Evolutionary conservation across 2,888 invertebrate genomes (phyloP), one percentile per base, ranked within the genome.

Genomic region (Caenorhabditis auriculariae): DNA sequence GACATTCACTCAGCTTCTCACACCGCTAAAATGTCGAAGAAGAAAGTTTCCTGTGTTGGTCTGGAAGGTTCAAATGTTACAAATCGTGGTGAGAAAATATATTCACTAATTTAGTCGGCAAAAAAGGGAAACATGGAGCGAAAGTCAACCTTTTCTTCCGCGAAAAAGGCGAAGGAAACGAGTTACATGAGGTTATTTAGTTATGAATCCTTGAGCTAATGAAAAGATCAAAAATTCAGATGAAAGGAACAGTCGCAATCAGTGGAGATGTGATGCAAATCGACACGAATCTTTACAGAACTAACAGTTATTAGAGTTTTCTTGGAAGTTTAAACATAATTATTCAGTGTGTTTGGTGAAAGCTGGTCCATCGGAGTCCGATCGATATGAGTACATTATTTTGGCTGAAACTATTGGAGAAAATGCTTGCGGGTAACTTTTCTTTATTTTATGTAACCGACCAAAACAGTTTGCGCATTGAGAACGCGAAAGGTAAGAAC

Each of bases 141-240:
- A 55, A 61, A 21, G 46, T 75, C 43, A 77, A 77, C 51, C 42
- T 73, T 19, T 77, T 75, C 65, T 77, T 71, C 66, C 57, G 75
- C 7, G 76, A 77, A 39, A 64, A 72, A 7, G 53, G 57, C 0
- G 56, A 59, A 43, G 57, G 65, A 35, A 69, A 73, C 38, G 61
- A 67, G 39, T 60, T 77, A 21, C 74, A 75, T 37, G 76, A 77
- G 65, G 76, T 74, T 38, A 19, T 15, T 29, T 41, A 12, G 19
- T 48, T 44, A 28, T 43, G 15, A 29, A 28, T 29, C 37, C 5
- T 6, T 29, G 9, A 29, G 17, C 28, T 46, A 6, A 35, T 7
- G n/a, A 7, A 28, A 27, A 45, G 19, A 4, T 12, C 6, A 5
- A 37, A 37, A 9, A 49, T 72, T 53, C 55, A 76, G 76, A 74